A percentile compares a stretch with the other conserved stretches of the same genome.
Conservation (phyloP, 2,113 vertebrate species). For the Nestor notabilis region DNA sequence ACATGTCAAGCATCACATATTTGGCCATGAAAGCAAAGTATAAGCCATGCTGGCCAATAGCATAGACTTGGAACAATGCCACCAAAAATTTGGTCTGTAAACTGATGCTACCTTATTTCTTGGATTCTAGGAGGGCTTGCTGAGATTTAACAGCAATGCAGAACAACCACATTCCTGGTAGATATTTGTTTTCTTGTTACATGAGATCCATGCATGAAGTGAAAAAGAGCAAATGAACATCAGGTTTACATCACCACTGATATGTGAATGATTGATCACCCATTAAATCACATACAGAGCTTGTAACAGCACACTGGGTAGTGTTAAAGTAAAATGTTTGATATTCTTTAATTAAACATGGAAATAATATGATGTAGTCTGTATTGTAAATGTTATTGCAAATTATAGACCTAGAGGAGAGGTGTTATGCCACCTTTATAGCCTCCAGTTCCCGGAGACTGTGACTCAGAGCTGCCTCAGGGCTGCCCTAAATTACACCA, state of each 20-base stretch:
- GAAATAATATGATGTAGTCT: constrained; percentile 56
- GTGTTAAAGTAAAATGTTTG: constrained; percentile 58
- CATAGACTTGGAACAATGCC: constrained; percentile 36
- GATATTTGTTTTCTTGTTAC: constrained; percentile 53
- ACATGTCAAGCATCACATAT: constrained; percentile 72
- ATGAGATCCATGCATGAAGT: constrained; percentile 40
- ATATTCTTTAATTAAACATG: constrained; percentile 60
- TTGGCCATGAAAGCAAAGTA: constrained; percentile 60
- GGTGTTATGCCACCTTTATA: constrained; percentile 69
- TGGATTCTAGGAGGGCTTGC: constrained; percentile 41
- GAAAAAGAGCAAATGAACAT: constrained; percentile 64
- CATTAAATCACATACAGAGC: constrained; percentile 61
- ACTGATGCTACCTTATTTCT: constrained; percentile 55
- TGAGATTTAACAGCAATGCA: constrained; percentile 53
- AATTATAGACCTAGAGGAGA: constrained; percentile 62
- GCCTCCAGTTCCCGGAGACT: constrained; percentile 49
- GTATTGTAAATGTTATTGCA: constrained; percentile 68
- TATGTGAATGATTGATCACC: constrained; percentile 69
- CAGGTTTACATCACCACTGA: constrained; percentile 59
- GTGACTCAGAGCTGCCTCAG: constrained; percentile 64
- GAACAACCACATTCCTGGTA: constrained; percentile 35
- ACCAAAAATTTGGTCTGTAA: constrained; percentile 46
- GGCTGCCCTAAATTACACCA: constrained; percentile 69
- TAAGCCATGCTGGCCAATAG: constrained; percentile 41
- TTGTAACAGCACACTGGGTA: constrained; percentile 56